Base-by-base conservation (phyloP, 1,140 invertebrate genomes). In the Riptortus pedestris region DNA sequence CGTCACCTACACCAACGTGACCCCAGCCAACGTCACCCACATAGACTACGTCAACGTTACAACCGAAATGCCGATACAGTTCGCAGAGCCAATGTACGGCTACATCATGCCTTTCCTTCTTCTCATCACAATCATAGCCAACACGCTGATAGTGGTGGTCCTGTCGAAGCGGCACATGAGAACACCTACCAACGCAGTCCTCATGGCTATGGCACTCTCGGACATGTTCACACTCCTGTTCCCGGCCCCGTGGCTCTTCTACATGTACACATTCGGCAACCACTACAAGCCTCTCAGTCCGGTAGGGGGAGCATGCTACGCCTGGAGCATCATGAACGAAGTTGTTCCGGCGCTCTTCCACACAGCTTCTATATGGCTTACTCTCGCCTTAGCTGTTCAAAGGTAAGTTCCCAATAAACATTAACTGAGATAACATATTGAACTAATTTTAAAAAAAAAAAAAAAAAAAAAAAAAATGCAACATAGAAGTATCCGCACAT, bases 201-300 rank as follows among this genome's bases (percentile, higher is more conserved):
- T 87, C 0, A 78, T 85, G 68, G 81, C 87, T 3, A 96, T 96
- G 91, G 93, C 93, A 0, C 79, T 96, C 0, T 90, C 88, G 65
- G 93, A 96, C 76, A 87, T 94, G 82, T 84, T 95, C 71, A 96
- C 93, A 0, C 83, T 95, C 68, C 78, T 93, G 18, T 87, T 91
- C 72, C 90, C 91, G 0, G 83, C 90, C 1, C 91, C 91, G 0
- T 88, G 89, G 79, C 77, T 91, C 12, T 85, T 92, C 72, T 92
- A 94, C 74, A 90, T 93, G 83, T 94, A 91, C 77, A 90, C 89
- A 4, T 84, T 93, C 64, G 87, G 88, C 27, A 87, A 92, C 74
- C 87, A 92, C 71, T 83, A 84, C 72, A 85, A 87, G 71, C 85
- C 87, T 0, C 72, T 91, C 64, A 81, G 80, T 67, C 87, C 88